A percentile compares a stretch with the other conserved stretches of the same genome.
Evolutionary conservation across 2,797 vertebrate species (phyloP).

Genomic region (Falco rusticolus): DNA sequence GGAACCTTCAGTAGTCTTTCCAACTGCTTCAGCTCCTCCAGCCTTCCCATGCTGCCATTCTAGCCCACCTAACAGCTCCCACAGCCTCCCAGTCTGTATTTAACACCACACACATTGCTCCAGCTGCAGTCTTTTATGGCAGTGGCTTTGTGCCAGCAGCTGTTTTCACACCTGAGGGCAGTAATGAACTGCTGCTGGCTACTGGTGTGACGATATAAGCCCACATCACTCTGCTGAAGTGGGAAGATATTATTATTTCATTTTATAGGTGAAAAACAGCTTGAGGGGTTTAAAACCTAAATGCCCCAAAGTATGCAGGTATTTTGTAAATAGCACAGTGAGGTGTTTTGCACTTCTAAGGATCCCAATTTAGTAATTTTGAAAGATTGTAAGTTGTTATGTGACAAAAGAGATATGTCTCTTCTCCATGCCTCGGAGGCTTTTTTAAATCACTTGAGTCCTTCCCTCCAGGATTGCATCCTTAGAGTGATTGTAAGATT

Average conservation of each 20-base stretch:
- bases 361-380: not conserved
- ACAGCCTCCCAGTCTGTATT: not conserved
- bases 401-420: not conserved
- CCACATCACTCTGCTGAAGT: not conserved
- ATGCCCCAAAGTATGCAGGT: not conserved
- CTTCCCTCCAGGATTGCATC: not conserved
- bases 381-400: constrained; percentile 1
- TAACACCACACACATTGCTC: accelerated
- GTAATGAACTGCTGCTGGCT: constrained; percentile 14
- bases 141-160: not conserved
- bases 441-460: not conserved
- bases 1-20: not conserved
- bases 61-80: not conserved
- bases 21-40: not conserved
- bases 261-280: constrained; percentile 6
- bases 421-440: not conserved
- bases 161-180: constrained; percentile 39
- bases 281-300: constrained; percentile 11
- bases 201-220: not conserved
- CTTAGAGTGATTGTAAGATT: not conserved
- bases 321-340: not conserved
- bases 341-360: constrained; percentile 1
- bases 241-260: not conserved
- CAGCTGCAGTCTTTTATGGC: not conserved
- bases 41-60: not conserved